phyloP scores from a whole-genome alignment of 2,888 invertebrate species.

The Amphimallon solstitiale region DNA sequence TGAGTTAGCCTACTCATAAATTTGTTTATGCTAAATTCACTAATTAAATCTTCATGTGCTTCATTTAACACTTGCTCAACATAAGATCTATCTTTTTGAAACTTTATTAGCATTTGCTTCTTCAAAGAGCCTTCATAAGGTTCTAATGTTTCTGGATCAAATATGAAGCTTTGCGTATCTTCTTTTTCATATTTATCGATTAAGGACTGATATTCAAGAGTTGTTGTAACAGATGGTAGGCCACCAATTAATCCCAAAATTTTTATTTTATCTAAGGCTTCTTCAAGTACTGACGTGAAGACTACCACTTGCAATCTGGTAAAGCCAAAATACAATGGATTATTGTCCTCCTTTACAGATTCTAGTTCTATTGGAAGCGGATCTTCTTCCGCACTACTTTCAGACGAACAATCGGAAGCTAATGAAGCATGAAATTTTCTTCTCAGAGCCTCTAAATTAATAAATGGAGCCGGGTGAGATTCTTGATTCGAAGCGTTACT shows the following conservation, averaged over 20 bases:
- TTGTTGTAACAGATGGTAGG: constrained; percentile 38
- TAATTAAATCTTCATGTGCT: constrained; percentile 28
- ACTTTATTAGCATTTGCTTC: constrained; percentile 43
- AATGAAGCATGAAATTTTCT: too few species aligned
- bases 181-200: constrained; percentile 37
- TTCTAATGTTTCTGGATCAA: constrained; percentile 44
- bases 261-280: constrained; percentile 49
- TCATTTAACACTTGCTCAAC: constrained; percentile 43
- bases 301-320: constrained; percentile 29
- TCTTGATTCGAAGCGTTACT: too few species aligned
- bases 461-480: too few species aligned
- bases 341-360: not conserved
- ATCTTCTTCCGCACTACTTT: not conserved
- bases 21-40: constrained; percentile 15
- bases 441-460: too few species aligned
- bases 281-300: constrained; percentile 47
- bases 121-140: constrained; percentile 39
- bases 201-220: constrained; percentile 39
- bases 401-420: too few species aligned
- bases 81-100: constrained; percentile 47
- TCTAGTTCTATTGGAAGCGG: not conserved
- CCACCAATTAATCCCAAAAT: constrained; percentile 48
- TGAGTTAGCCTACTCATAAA: constrained; percentile 44
- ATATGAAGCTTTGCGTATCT: constrained; percentile 34
- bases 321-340: not conserved